phyloP scores from a whole-genome alignment of 2,797 vertebrate genomes.

The Coilia nasus region DNA sequence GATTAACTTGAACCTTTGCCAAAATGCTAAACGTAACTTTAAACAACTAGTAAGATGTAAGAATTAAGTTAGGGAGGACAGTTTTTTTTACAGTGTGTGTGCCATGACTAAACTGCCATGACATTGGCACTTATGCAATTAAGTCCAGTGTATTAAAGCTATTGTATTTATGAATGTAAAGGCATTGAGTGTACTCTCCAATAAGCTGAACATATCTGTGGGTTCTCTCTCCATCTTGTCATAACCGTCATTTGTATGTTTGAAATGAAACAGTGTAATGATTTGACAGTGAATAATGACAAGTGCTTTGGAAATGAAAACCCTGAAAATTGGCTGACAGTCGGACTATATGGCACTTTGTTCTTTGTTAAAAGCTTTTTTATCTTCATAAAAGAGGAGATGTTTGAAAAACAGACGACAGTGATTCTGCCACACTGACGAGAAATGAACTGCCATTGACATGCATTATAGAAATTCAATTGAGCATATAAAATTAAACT shows the following conservation, averaged over 20 bases:
- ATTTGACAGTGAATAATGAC: neutral
- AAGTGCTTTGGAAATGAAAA: neutral
- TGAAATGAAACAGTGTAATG: neutral
- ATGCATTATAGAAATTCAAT: neutral
- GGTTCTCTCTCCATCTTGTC: neutral
- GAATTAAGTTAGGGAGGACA: too few relatives aligned
- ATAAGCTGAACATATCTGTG: neutral
- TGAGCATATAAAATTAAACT: neutral
- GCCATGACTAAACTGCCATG: neutral
- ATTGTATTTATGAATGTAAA: neutral
- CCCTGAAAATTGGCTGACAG: neutral
- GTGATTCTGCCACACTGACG: neutral
- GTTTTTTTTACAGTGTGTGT: too few relatives aligned
- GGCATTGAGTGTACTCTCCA: neutral
- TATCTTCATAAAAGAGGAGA: neutral
- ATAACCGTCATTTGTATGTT: neutral
- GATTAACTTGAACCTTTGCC: too few relatives aligned
- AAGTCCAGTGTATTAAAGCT: neutral
- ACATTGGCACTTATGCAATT: neutral
- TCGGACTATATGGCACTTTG: neutral
- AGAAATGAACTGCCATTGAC: neutral
- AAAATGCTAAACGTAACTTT: too few relatives aligned
- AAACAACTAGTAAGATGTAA: too few relatives aligned
- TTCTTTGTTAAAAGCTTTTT: neutral
- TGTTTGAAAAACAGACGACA: neutral